These are phyloP conservation scores for Oryzaephilus surinamensis DNA, from an alignment of 1,140 invertebrate species.

Conservation along the genomic window DNA sequence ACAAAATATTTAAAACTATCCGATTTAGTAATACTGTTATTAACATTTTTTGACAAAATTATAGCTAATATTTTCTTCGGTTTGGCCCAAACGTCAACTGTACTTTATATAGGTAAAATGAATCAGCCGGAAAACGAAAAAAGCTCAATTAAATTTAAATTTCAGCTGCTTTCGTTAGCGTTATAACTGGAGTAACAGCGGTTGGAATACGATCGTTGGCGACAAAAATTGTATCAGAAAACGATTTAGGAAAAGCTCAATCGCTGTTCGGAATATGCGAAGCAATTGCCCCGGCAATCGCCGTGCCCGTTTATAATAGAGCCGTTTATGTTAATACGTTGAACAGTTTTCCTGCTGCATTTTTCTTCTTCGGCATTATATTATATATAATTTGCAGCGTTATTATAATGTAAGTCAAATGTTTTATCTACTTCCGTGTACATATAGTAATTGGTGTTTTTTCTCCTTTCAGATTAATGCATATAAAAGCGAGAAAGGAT, in stretches of 20 bases:
- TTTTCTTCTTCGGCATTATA: constrained; percentile 38
- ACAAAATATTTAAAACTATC: constrained; percentile 27
- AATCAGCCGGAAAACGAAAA: no score
- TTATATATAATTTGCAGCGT: constrained; percentile 13
- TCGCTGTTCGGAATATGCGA: constrained; percentile 45
- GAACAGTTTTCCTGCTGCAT: constrained; percentile 35
- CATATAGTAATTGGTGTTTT: no score
- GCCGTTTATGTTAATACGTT: constrained; percentile 37
- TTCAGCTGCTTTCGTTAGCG: constrained; percentile 37
- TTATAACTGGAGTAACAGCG: constrained; percentile 42
- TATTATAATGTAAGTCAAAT: constrained; percentile 6
- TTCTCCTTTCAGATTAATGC: no score
- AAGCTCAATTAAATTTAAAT: constrained; percentile 2
- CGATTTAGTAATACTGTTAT: constrained; percentile 25
- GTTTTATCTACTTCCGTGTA: no score
- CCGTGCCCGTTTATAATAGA: constrained; percentile 40
- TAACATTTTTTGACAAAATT: constrained; percentile 32
- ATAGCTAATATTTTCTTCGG: constrained; percentile 24
- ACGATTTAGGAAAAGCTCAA: constrained; percentile 46
- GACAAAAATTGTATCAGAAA: constrained; percentile 44
- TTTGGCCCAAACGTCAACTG: constrained; percentile 15
- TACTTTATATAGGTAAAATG: constrained; percentile 30
- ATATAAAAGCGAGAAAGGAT: no score
- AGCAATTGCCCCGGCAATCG: constrained; percentile 38
- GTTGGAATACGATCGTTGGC: constrained; percentile 45